These are phyloP conservation scores for Drosophila eohydei DNA, from an alignment of 2,888 invertebrate species.

Conservation along the genomic window DNA sequence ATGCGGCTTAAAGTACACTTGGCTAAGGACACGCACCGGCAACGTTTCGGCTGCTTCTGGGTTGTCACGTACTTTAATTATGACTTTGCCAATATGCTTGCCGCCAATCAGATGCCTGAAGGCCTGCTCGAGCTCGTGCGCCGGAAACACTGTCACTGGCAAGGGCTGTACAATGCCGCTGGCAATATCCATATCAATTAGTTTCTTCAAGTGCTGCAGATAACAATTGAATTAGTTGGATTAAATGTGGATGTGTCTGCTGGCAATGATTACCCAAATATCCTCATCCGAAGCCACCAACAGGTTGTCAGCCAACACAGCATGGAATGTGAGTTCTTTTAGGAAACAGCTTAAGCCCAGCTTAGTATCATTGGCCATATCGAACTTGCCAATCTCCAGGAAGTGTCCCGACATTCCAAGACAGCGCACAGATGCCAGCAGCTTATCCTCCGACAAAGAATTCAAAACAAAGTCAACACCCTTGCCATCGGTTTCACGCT, in stretches of 20 bases:
- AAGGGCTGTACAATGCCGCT: constrained; percentile 90
- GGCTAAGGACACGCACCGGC: constrained; percentile 77
- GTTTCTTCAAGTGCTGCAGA: constrained; percentile 85
- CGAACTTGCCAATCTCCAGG: constrained; percentile 94
- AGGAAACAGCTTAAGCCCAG: constrained; percentile 89
- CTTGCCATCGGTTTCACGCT: constrained; percentile 91
- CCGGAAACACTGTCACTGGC: constrained; percentile 87
- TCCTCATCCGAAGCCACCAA: constrained; percentile 86
- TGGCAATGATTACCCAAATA: constrained; percentile 61
- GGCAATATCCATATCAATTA: constrained; percentile 88
- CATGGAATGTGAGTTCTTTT: constrained; percentile 91
- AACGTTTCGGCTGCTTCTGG: constrained; percentile 63
- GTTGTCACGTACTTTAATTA: constrained; percentile 84
- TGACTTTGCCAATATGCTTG: constrained; percentile 92
- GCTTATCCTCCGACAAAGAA: constrained; percentile 96
- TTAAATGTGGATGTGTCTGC: neutral
- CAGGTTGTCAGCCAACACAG: constrained; percentile 90
- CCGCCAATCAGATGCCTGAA: constrained; percentile 89
- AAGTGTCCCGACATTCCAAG: constrained; percentile 88
- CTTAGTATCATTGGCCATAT: constrained; percentile 89
- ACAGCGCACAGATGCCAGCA: constrained; percentile 89
- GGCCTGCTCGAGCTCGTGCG: constrained; percentile 89
- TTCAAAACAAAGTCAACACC: constrained; percentile 97
- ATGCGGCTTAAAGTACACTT: constrained; percentile 80
- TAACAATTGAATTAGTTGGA: neutral